Conservation (phyloP, 2,113 vertebrate genomes). For the Tenebrosternarchus preto region DNA sequence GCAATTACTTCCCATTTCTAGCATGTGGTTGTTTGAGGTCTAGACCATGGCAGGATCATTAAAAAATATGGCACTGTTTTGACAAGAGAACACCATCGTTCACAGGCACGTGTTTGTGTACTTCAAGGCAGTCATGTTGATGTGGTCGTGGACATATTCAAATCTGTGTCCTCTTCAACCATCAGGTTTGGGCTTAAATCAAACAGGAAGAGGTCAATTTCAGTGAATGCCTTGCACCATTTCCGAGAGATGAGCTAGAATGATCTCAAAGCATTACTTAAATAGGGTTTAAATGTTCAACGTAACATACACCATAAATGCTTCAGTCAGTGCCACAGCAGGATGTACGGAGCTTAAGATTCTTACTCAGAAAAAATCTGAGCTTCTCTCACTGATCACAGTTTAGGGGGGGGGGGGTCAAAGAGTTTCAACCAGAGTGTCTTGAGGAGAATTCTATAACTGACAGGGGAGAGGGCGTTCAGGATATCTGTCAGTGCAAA, state of each 20-base stretch:
- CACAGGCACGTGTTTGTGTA: conserved; percentile 9
- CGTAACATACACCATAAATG: not conserved
- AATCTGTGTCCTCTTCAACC: not conserved
- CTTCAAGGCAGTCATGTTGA: not conserved
- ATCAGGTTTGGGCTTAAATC: not conserved
- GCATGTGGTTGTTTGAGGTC: not conserved
- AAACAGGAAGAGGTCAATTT: conserved; percentile 13
- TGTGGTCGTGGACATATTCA: conserved; percentile 20
- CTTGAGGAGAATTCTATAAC: conserved; percentile 54
- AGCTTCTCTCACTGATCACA: conserved; percentile 47
- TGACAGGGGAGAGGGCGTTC: conserved; percentile 5
- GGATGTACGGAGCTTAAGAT: conserved; percentile 44
- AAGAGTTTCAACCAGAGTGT: conserved; percentile 66
- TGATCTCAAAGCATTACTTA: not conserved
- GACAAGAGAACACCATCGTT: conserved; percentile 30
- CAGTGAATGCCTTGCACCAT: not conserved
- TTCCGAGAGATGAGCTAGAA: not conserved
- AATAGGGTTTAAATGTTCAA: not conserved
- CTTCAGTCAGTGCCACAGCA: conserved; percentile 9
- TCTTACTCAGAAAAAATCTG: conserved; percentile 47
- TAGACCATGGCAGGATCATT: conserved; percentile 16
- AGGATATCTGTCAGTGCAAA: conserved; percentile 15
- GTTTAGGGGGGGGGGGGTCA: conserved; percentile 63
- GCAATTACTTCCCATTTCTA: not conserved
- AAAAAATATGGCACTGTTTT: conserved; percentile 36